Conservation (phyloP, 2,113 vertebrate species). For the Anolis carolinensis region DNA sequence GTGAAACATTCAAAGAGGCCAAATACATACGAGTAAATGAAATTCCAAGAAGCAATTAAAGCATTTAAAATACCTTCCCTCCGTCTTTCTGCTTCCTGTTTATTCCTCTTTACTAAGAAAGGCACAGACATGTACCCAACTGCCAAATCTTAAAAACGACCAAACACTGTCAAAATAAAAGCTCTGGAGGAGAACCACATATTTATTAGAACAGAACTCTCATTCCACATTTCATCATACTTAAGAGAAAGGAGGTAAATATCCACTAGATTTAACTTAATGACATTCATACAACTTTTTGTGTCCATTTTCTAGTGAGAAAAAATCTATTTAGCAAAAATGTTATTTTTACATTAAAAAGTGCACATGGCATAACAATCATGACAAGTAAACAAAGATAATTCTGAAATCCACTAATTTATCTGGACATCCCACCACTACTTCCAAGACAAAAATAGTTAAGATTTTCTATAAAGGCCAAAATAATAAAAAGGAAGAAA, state of each 20-base stretch:
- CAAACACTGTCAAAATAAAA: background rate
- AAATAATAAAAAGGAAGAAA: background rate
- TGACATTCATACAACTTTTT: background rate
- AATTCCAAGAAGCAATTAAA: slow-evolving; percentile 29
- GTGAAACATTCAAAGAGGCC: slow-evolving; percentile 25
- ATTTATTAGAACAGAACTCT: too few relatives aligned
- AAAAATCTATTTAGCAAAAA: background rate
- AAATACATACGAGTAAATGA: slow-evolving; percentile 6
- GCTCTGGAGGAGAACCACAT: background rate
- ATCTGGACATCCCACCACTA: background rate
- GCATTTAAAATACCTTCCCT: background rate
- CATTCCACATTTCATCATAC: background rate
- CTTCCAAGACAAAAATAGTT: background rate
- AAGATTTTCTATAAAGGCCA: background rate
- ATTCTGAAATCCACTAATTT: background rate
- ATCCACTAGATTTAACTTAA: background rate
- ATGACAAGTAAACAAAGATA: slow-evolving; percentile 14
- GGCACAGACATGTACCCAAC: background rate
- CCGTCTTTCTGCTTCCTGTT: slow-evolving; percentile 6
- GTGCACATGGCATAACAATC: background rate
- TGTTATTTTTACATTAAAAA: slow-evolving; percentile 34
- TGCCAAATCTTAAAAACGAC: background rate
- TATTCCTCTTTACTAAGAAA: slow-evolving; percentile 9
- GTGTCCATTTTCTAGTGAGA: background rate
- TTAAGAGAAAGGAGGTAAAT: background rate